Evolutionary conservation across 2,113 vertebrate species (phyloP), one percentile per base, ranked within the genome.

Genomic region (Seriola quinqueradiata): DNA sequence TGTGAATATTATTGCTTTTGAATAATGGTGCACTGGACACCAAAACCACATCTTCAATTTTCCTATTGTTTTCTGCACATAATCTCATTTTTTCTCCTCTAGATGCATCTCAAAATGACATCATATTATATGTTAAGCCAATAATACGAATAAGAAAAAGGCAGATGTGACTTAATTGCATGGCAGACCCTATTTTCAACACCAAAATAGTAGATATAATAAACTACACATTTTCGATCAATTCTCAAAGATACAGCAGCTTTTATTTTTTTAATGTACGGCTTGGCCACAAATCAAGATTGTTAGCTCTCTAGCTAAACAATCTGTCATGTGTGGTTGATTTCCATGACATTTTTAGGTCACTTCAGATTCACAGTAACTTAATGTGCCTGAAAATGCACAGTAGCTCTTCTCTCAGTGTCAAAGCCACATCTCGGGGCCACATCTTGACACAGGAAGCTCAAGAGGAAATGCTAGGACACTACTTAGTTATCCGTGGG

Each of bases 381-480:
- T 64, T 8, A 2, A 28, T 2, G 17, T 75, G 36, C 61, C 40
- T 70, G 38, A 69, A 87, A 46, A 65, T 11, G 10, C 21, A 46
- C 16, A 21, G 65, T 16, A n/a, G 10, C 69, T 54, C 50, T 21
- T 40, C 0, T 68, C 19, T 59, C 38, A 0, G 38, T 48, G 28
- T 70, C n/a, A 67, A 52, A 81, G n/a, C 66, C 58, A 10, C 40
- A 59, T 46, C 48, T 60, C 1, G 11, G 36, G 50, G 54, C 50
- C 42, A 54, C 55, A 17, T 78, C 46, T 84, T 84, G 58, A 75
- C 75, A 77, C 85, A 88, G 86, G 83, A 92, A 91, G 77, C 34
- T 59, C 42, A 5, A 77, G 66, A 77, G 85, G 79, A 87, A 85
- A 76, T 46, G 79, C 50, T 3, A 70, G 79, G 86, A 87, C 84